Conservation (phyloP, 2,888 invertebrate species). For the Spilosoma lubricipeda region DNA sequence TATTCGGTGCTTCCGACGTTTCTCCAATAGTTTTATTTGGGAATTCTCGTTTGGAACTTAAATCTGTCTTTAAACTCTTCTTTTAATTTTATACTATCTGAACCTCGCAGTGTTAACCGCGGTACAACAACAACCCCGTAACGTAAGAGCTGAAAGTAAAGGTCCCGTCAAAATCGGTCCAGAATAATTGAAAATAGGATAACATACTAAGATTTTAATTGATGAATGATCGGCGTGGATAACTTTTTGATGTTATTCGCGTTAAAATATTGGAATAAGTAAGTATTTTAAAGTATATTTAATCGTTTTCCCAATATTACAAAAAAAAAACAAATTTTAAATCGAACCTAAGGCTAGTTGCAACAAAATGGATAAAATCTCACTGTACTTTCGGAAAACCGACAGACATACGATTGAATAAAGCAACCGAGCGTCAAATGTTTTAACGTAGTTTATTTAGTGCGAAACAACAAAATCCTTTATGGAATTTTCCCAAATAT, state of each 20-base stretch:
- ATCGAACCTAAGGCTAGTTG: not conserved
- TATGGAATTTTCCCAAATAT: constrained; percentile 23
- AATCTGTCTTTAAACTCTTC: constrained; percentile 11
- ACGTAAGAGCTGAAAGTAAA: too few species aligned
- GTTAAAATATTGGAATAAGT: too few species aligned
- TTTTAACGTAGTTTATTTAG: constrained; percentile 9
- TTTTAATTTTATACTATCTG: not conserved
- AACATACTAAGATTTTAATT: too few species aligned
- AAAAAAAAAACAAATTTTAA: too few species aligned
- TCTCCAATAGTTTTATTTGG: constrained; percentile 38
- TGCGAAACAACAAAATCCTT: constrained; percentile 24
- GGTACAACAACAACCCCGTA: too few species aligned
- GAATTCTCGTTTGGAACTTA: constrained; percentile 47
- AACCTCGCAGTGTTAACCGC: too few species aligned
- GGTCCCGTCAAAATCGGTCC: too few species aligned
- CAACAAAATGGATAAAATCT: not conserved
- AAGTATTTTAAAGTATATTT: too few species aligned
- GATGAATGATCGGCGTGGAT: too few species aligned
- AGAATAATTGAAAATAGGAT: too few species aligned
- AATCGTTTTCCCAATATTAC: too few species aligned
- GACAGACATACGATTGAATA: not conserved
- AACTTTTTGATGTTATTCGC: too few species aligned
- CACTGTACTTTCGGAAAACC: not conserved
- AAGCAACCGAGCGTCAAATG: not conserved
- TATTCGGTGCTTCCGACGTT: constrained; percentile 41